phyloP scores from a whole-genome alignment of 1,140 invertebrate genomes.

The Aricia agestis region DNA sequence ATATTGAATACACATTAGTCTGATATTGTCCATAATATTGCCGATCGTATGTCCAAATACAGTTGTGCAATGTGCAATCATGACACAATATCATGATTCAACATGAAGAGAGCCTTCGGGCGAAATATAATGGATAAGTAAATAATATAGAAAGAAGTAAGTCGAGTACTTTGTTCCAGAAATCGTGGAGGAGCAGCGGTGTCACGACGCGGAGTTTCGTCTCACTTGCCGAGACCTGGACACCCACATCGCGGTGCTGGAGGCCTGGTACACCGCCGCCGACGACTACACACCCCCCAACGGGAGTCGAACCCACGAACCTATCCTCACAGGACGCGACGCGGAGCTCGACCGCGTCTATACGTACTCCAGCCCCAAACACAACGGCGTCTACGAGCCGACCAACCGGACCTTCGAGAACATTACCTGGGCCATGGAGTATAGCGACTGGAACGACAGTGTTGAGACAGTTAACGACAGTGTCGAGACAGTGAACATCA shows the following conservation, averaged over 20 bases:
- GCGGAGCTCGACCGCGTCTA: conserved; percentile 57
- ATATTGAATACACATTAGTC: too few species aligned
- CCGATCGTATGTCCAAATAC: too few species aligned
- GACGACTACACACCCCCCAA: conserved; percentile 43
- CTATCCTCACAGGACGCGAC: conserved; percentile 52
- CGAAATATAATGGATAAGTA: not conserved
- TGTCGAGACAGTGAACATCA: conserved; percentile 37
- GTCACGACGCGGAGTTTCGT: conserved; percentile 68
- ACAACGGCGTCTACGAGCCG: conserved; percentile 61
- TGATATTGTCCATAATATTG: too few species aligned
- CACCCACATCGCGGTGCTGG: conserved; percentile 72
- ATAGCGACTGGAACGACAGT: conserved; percentile 38
- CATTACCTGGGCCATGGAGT: conserved; percentile 33
- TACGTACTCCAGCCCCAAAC: conserved; percentile 63
- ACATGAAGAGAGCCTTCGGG: too few species aligned
- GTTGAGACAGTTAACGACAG: conserved; percentile 28
- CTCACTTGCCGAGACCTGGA: conserved; percentile 73
- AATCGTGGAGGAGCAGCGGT: conserved; percentile 75
- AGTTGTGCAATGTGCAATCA: too few species aligned
- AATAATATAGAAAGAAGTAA: too few species aligned
- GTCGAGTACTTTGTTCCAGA: conserved; percentile 58
- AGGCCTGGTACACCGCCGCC: conserved; percentile 73
- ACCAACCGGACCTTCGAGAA: conserved; percentile 56
- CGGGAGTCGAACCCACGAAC: conserved; percentile 37
- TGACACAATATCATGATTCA: too few species aligned